Percentiles rank a stretch among this genome's conserved stretches.
phyloP scores from a whole-genome alignment of 2,113 vertebrate genomes.

The Xiphophorus maculatus region DNA sequence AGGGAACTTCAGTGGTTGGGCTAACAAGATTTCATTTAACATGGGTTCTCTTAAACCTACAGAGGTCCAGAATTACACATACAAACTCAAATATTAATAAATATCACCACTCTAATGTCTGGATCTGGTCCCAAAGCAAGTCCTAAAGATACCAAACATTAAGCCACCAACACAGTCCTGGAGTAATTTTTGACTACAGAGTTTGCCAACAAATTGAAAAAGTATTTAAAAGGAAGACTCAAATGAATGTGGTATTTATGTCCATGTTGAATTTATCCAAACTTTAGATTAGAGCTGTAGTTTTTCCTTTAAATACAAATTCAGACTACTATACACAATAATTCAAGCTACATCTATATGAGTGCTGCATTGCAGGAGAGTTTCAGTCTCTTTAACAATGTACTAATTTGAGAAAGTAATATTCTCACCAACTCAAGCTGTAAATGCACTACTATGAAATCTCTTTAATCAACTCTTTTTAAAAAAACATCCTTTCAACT shows the following conservation, averaged over 20 bases:
- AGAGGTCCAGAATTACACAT: neutral
- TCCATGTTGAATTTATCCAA: neutral
- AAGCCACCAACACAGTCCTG: neutral
- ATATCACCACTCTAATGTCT: neutral
- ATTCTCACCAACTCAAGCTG: no score
- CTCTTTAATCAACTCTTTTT: no score
- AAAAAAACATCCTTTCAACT: neutral
- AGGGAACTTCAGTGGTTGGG: neutral
- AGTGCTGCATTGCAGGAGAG: no score
- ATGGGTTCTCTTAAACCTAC: neutral
- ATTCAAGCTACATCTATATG: no score
- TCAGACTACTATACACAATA: no score
- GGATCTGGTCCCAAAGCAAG: neutral
- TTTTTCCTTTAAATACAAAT: no score
- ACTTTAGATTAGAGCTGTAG: neutral
- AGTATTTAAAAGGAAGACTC: no score
- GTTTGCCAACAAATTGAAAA: neutral
- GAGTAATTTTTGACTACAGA: neutral
- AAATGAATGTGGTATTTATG: neutral
- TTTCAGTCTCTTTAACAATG: no score
- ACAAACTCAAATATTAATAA: neutral
- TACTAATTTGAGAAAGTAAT: no score
- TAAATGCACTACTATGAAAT: no score
- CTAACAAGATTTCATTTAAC: neutral
- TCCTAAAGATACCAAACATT: neutral